Base-by-base conservation (phyloP, 2,797 vertebrate genomes). In the Oreonectes daqikongensis region DNA sequence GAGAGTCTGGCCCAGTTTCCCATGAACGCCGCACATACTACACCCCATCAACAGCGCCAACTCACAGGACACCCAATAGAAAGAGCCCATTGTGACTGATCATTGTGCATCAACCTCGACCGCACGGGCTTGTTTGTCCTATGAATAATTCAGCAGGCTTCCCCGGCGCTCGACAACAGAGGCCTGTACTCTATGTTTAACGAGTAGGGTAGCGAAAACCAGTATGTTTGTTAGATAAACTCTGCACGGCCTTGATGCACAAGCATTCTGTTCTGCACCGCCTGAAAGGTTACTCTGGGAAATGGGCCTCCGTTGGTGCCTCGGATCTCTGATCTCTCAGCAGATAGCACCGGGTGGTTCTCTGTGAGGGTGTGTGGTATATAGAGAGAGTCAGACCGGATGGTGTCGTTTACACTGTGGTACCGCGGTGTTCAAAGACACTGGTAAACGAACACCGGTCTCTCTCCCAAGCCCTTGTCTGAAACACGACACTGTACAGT, bases 371-470 rank as follows among this genome's bases (percentile, higher is more conserved):
- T 22, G 79, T 72, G 55, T 66, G 50, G 69, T 65, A 61, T 46
- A 78, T 65, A 44, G 68, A 61, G 67, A 69, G 69, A 84, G 64
- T 72, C 60, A 28, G 66, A 70, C 69, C 30, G 83, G 79, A 84
- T 81, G 83, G 83, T 84, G 81, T 81, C 76, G 55, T 81, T 84
- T 84, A 81, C 78, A 63, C 79, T 28, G 7, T 24, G 53, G n/a
- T 73, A 67, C 78, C 57, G 68, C 78, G 60, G 20, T 61, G 80
- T 67, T 81, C 67, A 77, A 77, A 77, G 75, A 52, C 57, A 61
- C 73, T 57, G 65, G 72, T 66, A 68, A 64, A 69, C 55, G 74
- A 79, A 82, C 77, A 75, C 79, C 35, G 70, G 72, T 69, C 75
- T 66, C 44, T 74, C 46, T 63, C 72, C 30, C 59, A 32, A 65